phyloP scores from a whole-genome alignment of 2,888 invertebrate species.

The Molanna angustata region DNA sequence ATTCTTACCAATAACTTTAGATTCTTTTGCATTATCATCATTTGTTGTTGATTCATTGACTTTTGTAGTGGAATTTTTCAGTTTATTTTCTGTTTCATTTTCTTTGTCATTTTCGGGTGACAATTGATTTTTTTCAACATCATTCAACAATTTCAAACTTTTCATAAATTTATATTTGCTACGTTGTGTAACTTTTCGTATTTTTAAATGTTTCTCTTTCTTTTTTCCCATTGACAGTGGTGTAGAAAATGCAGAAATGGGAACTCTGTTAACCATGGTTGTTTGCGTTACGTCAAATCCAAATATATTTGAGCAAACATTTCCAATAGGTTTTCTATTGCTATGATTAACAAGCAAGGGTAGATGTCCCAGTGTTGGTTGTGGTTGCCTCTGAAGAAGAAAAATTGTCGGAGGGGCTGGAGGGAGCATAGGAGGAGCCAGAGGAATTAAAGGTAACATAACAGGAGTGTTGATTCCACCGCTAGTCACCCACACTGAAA shows the following conservation, averaged over 20 bases:
- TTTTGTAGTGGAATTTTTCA: not conserved
- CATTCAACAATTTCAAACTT: constrained; percentile 10
- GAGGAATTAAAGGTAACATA: constrained; percentile 23
- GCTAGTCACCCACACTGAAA: constrained; percentile 21
- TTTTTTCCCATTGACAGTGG: constrained; percentile 12
- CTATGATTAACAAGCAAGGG: constrained; percentile 5
- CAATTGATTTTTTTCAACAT: constrained; percentile 4
- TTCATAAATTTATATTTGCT: constrained; percentile 10
- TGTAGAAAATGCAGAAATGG: constrained; percentile 42
- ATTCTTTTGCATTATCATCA: not conserved
- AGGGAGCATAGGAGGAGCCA: constrained; percentile 18
- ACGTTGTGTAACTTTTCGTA: constrained; percentile 22
- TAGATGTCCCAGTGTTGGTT: constrained; percentile 3
- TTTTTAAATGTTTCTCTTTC: constrained; percentile 9
- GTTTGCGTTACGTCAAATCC: constrained; percentile 39
- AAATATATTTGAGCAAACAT: constrained; percentile 22
- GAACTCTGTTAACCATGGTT: constrained; percentile 45
- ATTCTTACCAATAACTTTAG: too few relatives aligned
- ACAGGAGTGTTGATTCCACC: constrained; percentile 7
- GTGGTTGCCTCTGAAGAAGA: constrained; percentile 20
- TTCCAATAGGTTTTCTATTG: constrained; percentile 9
- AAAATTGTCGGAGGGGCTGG: constrained; percentile 25
- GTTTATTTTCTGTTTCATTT: not conserved
- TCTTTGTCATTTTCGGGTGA: constrained; percentile 7
- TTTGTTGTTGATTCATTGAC: not conserved